These are phyloP conservation scores for Diglossa cyanea DNA, from an alignment of 2,797 vertebrate species.

Conservation along the genomic window DNA sequence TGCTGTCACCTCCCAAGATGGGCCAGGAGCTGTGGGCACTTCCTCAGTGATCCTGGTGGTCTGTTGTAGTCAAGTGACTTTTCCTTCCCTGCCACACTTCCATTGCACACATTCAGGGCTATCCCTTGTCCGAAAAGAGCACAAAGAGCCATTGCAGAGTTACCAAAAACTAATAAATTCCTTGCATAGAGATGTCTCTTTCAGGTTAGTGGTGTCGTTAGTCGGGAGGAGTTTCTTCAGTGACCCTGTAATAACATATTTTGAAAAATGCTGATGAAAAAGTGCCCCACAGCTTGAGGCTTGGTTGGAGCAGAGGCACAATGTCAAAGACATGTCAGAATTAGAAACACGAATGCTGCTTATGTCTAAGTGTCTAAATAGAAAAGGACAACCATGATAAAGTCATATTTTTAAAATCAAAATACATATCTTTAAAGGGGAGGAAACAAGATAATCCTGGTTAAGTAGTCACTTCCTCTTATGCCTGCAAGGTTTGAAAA, in stretches of 20 bases:
- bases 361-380: not conserved
- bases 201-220: not conserved
- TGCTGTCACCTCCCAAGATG: not conserved
- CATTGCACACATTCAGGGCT: not conserved
- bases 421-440: not conserved
- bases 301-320: not conserved
- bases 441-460: not conserved
- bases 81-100: not conserved
- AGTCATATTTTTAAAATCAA: not conserved
- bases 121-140: not conserved
- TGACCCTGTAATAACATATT: not conserved
- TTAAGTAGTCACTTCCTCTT: not conserved
- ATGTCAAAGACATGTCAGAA: not conserved
- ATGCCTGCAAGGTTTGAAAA: not conserved
- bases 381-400: not conserved
- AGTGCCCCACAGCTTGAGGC: not conserved
- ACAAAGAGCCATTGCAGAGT: not conserved
- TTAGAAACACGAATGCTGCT: not conserved
- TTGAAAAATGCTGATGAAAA: not conserved
- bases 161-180: not conserved
- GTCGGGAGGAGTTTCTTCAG: not conserved
- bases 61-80: accelerated
- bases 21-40: not conserved
- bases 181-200: not conserved
- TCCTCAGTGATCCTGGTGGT: not conserved